Evolutionary conservation across 1,140 invertebrate species (phyloP).

Genomic region (Bombus pascuorum): DNA sequence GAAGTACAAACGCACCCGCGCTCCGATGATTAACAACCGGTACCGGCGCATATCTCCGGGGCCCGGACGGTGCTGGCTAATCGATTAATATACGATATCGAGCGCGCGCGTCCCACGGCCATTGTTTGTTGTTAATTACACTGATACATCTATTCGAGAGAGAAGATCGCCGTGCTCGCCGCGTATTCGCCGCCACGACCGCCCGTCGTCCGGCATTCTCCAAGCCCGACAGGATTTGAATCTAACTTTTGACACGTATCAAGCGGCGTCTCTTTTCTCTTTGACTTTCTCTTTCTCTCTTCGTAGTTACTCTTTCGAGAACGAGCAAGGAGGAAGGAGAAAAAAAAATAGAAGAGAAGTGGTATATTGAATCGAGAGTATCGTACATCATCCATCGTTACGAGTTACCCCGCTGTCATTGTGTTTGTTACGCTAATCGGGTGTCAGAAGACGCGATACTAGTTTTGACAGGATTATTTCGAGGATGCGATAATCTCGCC

Average conservation of each 20-base stretch:
- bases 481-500: no score
- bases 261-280: not conserved
- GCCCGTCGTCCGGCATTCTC: constrained; percentile 42
- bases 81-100: constrained; percentile 70
- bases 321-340: not conserved
- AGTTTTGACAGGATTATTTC: not conserved
- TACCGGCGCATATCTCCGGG: constrained; percentile 54
- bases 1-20: constrained; percentile 67
- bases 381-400: constrained; percentile 25
- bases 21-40: constrained; percentile 61
- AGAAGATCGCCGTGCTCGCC: constrained; percentile 16
- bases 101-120: constrained; percentile 55
- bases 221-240: constrained; percentile 50
- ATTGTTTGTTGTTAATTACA: constrained; percentile 73
- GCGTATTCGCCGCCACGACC: constrained; percentile 61
- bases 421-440: constrained; percentile 29
- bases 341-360: not conserved
- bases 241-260: constrained; percentile 57
- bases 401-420: constrained; percentile 24
- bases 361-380: constrained; percentile 17
- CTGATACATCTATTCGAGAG: constrained; percentile 62
- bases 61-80: constrained; percentile 53
- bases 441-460: not conserved
- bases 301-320: not conserved
- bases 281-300: no score